Conservation (phyloP, 1,140 invertebrate species). For the Plodia interpunctella region DNA sequence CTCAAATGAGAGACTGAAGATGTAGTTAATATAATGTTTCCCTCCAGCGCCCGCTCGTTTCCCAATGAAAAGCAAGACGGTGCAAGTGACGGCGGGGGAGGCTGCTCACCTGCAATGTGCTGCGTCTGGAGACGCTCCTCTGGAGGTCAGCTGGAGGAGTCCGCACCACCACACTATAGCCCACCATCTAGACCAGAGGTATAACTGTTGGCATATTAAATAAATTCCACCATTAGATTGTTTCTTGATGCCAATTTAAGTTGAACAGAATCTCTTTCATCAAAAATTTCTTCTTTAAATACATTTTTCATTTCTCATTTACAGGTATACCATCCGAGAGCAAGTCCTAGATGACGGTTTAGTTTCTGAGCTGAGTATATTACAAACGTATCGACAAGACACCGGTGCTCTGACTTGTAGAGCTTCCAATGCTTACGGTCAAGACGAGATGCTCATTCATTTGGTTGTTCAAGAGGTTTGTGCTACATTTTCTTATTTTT, state of each 20-base stretch:
- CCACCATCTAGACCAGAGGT: constrained; percentile 83
- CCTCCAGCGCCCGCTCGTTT: constrained; percentile 92
- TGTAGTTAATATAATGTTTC: too few species aligned
- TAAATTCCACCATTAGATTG: too few species aligned
- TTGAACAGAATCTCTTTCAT: too few species aligned
- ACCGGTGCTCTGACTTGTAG: constrained; percentile 92
- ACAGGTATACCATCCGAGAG: constrained; percentile 83
- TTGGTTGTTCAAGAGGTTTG: constrained; percentile 90
- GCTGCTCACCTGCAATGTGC: constrained; percentile 90
- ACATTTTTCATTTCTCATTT: constrained; percentile 18
- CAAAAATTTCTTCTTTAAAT: too few species aligned
- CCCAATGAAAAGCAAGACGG: constrained; percentile 86
- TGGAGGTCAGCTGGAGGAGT: constrained; percentile 90
- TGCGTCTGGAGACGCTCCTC: constrained; percentile 91
- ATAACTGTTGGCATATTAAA: too few species aligned
- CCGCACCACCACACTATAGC: constrained; percentile 80
- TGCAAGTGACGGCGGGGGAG: constrained; percentile 85
- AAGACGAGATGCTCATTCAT: constrained; percentile 93
- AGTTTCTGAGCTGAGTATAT: constrained; percentile 89
- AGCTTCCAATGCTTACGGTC: constrained; percentile 92
- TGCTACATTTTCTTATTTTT: background rate
- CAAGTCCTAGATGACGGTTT: constrained; percentile 88
- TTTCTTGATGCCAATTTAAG: too few species aligned
- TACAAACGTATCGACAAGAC: constrained; percentile 90
- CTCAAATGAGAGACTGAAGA: too few species aligned